Percentiles rank a stretch among this genome's conserved stretches.
Conservation (phyloP, 2,888 invertebrate genomes). For the Schizotus pectinicornis region DNA sequence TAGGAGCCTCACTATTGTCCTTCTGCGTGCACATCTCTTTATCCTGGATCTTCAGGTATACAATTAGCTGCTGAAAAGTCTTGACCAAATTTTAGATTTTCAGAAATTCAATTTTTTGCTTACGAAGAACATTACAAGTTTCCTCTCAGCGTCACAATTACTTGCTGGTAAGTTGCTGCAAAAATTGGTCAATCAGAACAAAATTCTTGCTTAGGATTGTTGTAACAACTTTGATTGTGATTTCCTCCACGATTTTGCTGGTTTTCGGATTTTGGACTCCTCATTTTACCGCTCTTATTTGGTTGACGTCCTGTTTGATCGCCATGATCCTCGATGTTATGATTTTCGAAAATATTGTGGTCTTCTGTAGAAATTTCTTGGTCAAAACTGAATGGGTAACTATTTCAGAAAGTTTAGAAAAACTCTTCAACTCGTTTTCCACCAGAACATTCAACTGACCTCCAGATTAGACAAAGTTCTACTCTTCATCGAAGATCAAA, state of each 20-base stretch:
- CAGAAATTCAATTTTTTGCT: constrained; percentile 7
- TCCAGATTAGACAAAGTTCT: not conserved
- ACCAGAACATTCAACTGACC: not conserved
- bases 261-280: constrained; percentile 45
- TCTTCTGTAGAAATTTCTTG: constrained; percentile 8
- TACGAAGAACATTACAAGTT: not conserved
- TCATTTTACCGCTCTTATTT: constrained; percentile 36
- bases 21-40: constrained; percentile 37
- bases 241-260: constrained; percentile 30
- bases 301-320: constrained; percentile 34
- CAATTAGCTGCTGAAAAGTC: not conserved
- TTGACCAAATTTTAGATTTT: constrained; percentile 2
- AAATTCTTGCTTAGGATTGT: constrained; percentile 14
- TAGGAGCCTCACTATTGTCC: constrained; percentile 28
- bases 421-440: not conserved
- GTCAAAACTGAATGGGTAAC: constrained; percentile 10
- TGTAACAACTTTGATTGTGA: constrained; percentile 22
- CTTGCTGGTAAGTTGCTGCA: constrained; percentile 3
- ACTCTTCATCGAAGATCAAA: constrained; percentile 34
- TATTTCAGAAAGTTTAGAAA: not conserved
- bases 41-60: constrained; percentile 35
- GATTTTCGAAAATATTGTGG: constrained; percentile 37
- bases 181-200: not conserved
- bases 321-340: constrained; percentile 35
- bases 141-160: not conserved